These are phyloP conservation scores for Orthonevra nobilis DNA, from an alignment of 2,888 invertebrate species.

Conservation along the genomic window DNA sequence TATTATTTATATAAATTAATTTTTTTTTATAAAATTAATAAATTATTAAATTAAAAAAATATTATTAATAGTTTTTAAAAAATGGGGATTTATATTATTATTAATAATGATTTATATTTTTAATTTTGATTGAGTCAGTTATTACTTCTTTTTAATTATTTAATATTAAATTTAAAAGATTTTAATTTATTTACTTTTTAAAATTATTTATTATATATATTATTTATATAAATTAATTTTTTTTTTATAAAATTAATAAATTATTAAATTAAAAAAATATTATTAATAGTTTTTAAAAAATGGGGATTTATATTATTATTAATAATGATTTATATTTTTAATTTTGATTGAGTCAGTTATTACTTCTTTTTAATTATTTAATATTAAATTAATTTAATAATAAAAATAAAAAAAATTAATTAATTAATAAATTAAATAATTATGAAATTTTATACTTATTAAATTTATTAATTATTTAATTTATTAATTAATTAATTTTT, in stretches of 20 bases:
- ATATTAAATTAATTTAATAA: not conserved
- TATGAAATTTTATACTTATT: conserved; percentile 45
- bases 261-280: not conserved
- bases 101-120: not conserved
- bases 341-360: not conserved
- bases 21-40: conserved; percentile 11
- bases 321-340: not conserved
- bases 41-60: conserved; percentile 1
- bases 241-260: conserved; percentile 16
- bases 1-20: conserved; percentile 3
- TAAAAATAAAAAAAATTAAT: conserved; percentile 5
- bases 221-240: not conserved
- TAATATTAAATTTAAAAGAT: conserved; percentile 23
- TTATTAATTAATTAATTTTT: conserved; percentile 71
- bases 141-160: conserved; percentile 7
- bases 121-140: not conserved
- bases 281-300: not conserved
- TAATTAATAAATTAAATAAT: conserved; percentile 58
- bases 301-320: conserved; percentile 16
- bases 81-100: conserved; percentile 16
- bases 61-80: too few relatives aligned
- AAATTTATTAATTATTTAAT: conserved; percentile 68
- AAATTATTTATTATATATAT: conserved; percentile 36
- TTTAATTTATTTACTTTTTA: conserved; percentile 47
- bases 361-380: conserved; percentile 9